These are phyloP conservation scores for Podilymbus podiceps DNA, from an alignment of 2,113 vertebrate species.

Conservation along the genomic window DNA sequence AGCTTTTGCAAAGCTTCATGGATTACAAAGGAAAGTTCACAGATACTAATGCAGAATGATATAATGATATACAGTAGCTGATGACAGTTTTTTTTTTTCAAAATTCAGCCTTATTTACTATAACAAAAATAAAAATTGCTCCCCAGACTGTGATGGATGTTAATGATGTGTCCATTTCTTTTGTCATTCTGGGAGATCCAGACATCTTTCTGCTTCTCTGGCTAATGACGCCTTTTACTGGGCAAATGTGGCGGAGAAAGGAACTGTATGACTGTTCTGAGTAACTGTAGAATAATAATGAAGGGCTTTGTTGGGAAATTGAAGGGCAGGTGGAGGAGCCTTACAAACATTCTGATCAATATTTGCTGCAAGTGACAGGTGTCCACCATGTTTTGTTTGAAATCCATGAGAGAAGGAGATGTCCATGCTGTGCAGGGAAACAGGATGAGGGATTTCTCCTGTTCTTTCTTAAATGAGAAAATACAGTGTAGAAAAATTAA, in stretches of 20 bases:
- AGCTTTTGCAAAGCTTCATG: background rate
- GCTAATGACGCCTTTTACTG: background rate
- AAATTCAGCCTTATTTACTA: background rate
- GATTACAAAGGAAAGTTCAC: background rate
- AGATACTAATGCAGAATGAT: background rate
- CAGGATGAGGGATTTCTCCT: background rate
- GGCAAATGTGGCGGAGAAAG: background rate
- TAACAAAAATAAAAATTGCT: background rate
- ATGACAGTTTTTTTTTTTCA: background rate
- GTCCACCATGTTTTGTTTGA: background rate
- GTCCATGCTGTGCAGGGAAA: background rate
- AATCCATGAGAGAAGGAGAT: background rate
- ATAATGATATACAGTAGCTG: background rate
- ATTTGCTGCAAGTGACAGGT: background rate
- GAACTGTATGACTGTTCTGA: background rate
- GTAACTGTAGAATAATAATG: background rate
- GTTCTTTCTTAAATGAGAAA: background rate
- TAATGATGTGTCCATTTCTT: background rate
- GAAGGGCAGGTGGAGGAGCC: constrained; percentile 7
- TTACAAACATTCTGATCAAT: background rate
- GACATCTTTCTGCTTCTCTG: background rate
- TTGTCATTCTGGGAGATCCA: background rate
- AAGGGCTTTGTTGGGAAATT: constrained; percentile 16
- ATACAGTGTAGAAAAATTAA: background rate
- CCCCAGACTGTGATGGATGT: background rate